Evolutionary conservation across 64 coral and sea anemone species (phyloP).

Genomic region (Exaiptasia diaphana): DNA sequence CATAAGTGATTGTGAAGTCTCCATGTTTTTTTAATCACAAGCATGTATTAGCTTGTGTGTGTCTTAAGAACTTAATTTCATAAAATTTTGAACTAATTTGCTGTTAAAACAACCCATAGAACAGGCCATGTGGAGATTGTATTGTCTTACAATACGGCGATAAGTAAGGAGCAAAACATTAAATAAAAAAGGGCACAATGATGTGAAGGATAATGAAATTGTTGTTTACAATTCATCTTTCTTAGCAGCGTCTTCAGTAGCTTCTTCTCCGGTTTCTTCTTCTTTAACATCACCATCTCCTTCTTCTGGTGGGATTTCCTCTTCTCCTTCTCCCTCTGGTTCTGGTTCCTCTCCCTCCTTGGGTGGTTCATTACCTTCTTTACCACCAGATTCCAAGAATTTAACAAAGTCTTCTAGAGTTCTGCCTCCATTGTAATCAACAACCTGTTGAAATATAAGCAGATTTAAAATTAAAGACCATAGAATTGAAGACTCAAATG

Average conservation of each 20-base stretch:
- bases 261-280: constrained; percentile 41
- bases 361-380: constrained; percentile 57
- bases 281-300: constrained; percentile 13
- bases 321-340: constrained; percentile 55
- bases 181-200: not conserved
- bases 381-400: constrained; percentile 86
- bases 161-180: not conserved
- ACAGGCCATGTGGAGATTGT: too few species aligned
- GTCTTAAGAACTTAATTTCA: too few species aligned
- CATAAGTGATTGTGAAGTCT: too few species aligned
- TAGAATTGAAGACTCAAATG: not conserved
- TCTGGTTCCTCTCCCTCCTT: constrained; percentile 64
- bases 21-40: too few species aligned
- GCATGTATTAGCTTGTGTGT: too few species aligned
- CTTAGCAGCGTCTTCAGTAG: not conserved
- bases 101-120: too few species aligned
- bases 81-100: too few species aligned
- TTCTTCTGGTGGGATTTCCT: constrained; percentile 15
- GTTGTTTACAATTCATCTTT: constrained; percentile 85
- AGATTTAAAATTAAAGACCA: not conserved
- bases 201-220: not conserved
- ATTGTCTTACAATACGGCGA: too few species aligned
- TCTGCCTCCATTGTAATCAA: constrained; percentile 96
- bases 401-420: constrained; percentile 84
- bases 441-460: constrained; percentile 50